Percentiles rank a stretch among this genome's conserved stretches.
Conservation (phyloP, 2,797 vertebrate genomes). For the Coccyzus lansbergi region DNA sequence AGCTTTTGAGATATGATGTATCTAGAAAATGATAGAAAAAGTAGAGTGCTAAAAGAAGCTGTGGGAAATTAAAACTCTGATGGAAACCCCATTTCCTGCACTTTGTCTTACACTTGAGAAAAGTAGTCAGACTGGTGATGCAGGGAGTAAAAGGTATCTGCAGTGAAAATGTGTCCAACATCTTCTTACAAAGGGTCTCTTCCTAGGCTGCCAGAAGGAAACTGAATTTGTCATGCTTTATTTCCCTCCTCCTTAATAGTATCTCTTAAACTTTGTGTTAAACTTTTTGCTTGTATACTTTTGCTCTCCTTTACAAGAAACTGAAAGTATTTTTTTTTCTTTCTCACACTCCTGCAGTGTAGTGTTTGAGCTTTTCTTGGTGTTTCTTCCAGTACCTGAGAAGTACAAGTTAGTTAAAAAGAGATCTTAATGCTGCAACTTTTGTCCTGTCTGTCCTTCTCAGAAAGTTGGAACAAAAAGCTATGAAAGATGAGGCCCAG, state of each 20-base stretch:
- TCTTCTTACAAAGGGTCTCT: neutral
- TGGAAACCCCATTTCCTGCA: neutral
- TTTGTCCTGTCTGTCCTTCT: neutral
- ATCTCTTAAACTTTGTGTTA: neutral
- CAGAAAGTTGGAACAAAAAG: neutral
- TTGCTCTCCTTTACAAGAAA: neutral
- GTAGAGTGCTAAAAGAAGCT: neutral
- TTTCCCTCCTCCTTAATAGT: neutral
- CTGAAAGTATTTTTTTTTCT: neutral
- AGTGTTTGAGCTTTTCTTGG: neutral
- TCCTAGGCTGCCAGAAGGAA: neutral
- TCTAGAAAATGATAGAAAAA: neutral
- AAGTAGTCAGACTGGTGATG: neutral
- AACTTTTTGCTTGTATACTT: neutral
- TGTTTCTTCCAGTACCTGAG: neutral
- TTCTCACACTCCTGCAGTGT: neutral
- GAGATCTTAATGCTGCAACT: neutral
- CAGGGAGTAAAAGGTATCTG: neutral
- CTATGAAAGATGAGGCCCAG: neutral
- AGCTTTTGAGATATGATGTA: neutral
- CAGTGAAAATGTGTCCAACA: neutral
- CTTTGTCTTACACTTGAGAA: neutral
- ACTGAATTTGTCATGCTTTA: neutral
- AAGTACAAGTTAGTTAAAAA: neutral
- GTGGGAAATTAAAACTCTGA: neutral